These are phyloP conservation scores for Chitala chitala DNA, from an alignment of 2,113 vertebrate species.

Conservation along the genomic window DNA sequence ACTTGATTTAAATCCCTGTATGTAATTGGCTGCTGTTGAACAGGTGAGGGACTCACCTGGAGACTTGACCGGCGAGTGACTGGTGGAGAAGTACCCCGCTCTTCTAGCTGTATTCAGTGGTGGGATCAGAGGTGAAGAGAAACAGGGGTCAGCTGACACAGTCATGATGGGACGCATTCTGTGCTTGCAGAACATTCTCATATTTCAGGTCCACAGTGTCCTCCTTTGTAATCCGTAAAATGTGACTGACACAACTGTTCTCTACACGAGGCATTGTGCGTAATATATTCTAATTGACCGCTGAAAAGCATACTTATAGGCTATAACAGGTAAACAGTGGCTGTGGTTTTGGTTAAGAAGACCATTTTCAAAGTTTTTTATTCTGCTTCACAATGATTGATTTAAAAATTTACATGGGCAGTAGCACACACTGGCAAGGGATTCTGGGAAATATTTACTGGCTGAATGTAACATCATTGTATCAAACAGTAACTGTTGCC, in stretches of 20 bases:
- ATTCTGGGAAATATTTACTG: not conserved
- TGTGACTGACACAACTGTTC: too few species aligned
- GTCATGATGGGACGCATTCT: not conserved
- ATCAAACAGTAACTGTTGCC: not conserved
- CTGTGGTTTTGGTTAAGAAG: too few species aligned
- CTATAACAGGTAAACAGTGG: too few species aligned
- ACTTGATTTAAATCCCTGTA: not conserved
- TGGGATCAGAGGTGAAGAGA: slow-evolving; percentile 40
- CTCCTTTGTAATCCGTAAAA: too few species aligned
- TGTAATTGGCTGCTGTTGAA: not conserved
- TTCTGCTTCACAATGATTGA: not conserved
- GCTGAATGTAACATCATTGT: not conserved
- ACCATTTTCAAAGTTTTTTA: too few species aligned
- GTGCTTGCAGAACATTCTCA: not conserved
- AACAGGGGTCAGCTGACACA: slow-evolving; percentile 1
- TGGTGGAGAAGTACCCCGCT: slow-evolving; percentile 75
- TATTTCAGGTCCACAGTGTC: not conserved
- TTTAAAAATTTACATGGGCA: not conserved
- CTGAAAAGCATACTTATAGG: too few species aligned
- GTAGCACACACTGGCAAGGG: not conserved
- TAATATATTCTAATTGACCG: too few species aligned
- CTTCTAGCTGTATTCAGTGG: slow-evolving; percentile 76
- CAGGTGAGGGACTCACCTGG: slow-evolving; percentile 79
- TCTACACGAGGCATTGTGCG: too few species aligned
- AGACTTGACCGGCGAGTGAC: slow-evolving; percentile 79